These are phyloP conservation scores for Nowickia ferox DNA, from an alignment of 2,888 invertebrate species.

Conservation along the genomic window DNA sequence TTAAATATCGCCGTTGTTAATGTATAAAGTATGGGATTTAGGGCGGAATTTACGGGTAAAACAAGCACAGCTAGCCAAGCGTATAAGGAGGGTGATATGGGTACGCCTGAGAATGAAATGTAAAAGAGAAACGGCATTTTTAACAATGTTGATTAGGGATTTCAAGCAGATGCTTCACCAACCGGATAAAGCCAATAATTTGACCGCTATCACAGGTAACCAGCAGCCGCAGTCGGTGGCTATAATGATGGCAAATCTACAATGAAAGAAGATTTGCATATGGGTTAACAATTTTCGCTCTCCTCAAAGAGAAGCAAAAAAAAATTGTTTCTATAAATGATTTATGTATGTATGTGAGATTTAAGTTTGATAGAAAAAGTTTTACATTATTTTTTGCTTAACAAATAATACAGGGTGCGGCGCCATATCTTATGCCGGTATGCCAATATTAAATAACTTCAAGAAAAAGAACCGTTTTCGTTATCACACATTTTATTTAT, in stretches of 20 bases:
- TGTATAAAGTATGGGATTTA: constrained; percentile 86
- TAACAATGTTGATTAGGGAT: neutral
- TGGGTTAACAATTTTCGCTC: too few species aligned
- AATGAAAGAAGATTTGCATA: neutral
- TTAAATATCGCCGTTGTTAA: constrained; percentile 86
- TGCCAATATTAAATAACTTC: too few species aligned
- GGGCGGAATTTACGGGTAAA: constrained; percentile 86
- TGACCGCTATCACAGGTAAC: constrained; percentile 86
- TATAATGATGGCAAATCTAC: constrained; percentile 85
- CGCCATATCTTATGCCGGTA: too few species aligned
- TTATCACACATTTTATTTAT: too few species aligned
- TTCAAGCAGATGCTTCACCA: constrained; percentile 44
- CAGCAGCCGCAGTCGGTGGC: constrained; percentile 86
- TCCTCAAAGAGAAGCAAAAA: neutral
- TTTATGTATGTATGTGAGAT: too few species aligned
- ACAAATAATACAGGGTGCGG: too few species aligned
- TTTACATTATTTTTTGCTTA: too few species aligned
- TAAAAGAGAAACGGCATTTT: neutral
- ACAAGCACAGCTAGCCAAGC: constrained; percentile 86
- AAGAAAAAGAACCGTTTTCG: too few species aligned
- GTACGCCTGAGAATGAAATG: constrained; percentile 82
- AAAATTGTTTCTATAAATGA: neutral
- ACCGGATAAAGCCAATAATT: constrained; percentile 85
- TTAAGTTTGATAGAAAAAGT: too few species aligned
- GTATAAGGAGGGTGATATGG: constrained; percentile 85